A percentile compares a stretch with the other conserved stretches of the same genome.
These are phyloP conservation scores for Leucopsar rothschildi DNA, from an alignment of 2,113 vertebrate species.

Conservation along the genomic window DNA sequence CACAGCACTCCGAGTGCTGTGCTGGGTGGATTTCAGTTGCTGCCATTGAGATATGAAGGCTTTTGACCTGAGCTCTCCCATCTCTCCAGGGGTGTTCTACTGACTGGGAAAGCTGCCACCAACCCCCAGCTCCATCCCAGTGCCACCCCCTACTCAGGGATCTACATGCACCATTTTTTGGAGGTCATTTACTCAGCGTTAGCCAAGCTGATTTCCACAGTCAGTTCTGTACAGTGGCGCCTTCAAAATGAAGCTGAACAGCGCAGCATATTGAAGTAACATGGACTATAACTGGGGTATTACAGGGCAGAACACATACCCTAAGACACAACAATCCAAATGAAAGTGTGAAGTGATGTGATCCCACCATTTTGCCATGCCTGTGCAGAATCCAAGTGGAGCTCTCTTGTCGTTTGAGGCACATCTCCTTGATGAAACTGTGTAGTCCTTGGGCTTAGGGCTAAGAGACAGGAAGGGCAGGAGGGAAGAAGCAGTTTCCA, in stretches of 20 bases:
- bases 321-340: neutral
- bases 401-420: neutral
- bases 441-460: neutral
- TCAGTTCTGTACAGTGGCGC: neutral
- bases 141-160: neutral
- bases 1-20: neutral
- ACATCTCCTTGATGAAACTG: neutral
- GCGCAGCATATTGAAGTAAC: neutral
- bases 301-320: neutral
- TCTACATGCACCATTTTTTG: neutral
- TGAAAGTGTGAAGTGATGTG: neutral
- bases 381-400: neutral
- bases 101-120: neutral
- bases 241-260: neutral
- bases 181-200: neutral
- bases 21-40: accelerated
- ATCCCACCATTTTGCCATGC: neutral
- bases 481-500: neutral
- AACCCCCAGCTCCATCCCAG: neutral
- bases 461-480: neutral
- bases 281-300: accelerated
- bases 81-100: neutral
- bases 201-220: neutral
- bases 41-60: accelerated
- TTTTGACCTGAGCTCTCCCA: neutral